Evolutionary conservation across 2,888 invertebrate genomes (phyloP).

Genomic region (Lysandra bellargus): DNA sequence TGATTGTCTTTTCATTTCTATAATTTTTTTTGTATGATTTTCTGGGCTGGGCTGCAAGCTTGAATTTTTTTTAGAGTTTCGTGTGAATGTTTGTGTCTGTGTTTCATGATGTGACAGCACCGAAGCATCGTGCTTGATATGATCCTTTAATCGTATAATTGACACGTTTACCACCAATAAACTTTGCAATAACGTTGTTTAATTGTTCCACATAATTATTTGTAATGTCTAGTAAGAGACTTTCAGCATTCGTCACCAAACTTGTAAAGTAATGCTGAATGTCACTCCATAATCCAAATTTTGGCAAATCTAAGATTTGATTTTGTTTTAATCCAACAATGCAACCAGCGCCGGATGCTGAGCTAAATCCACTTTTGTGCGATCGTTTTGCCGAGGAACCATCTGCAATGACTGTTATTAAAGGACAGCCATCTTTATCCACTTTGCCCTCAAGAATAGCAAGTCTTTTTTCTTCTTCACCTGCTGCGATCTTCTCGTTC

Average conservation of each 20-base stretch:
- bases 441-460: no score
- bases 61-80: neutral
- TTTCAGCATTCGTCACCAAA: no score
- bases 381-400: neutral
- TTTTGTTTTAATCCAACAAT: neutral
- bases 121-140: no score
- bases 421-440: no score
- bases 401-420: neutral
- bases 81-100: no score
- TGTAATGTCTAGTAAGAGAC: no score
- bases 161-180: neutral
- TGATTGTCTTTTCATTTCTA: neutral
- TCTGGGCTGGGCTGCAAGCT: neutral
- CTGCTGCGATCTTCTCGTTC: no score
- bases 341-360: neutral
- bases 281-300: neutral
- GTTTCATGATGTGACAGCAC: neutral
- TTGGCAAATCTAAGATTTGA: neutral
- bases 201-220: neutral
- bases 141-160: no score
- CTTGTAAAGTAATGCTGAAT: no score
- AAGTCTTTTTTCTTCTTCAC: no score
- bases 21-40: neutral
- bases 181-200: neutral
- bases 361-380: neutral